These are phyloP conservation scores for Tetramorium parvispinum DNA, from an alignment of 1,140 invertebrate species.

Conservation along the genomic window DNA sequence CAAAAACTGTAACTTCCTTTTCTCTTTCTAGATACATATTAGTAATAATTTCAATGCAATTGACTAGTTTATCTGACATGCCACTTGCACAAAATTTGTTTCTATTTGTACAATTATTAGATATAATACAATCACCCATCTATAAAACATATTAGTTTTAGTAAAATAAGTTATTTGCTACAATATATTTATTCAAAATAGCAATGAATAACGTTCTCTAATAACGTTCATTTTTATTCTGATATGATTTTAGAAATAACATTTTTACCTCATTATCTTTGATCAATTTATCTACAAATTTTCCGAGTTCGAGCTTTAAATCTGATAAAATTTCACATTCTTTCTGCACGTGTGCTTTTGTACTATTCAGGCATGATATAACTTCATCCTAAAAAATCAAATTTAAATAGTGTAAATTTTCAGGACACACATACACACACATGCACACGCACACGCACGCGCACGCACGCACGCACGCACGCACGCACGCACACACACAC, in stretches of 20 bases:
- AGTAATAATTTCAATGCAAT: constrained; percentile 71
- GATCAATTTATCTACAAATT: constrained; percentile 64
- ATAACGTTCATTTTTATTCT: constrained; percentile 27
- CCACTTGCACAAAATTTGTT: constrained; percentile 29
- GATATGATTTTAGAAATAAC: constrained; percentile 15
- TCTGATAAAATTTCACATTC: constrained; percentile 71
- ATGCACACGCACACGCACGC: too few relatives aligned
- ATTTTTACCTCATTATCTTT: constrained; percentile 54
- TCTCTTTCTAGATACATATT: constrained; percentile 74
- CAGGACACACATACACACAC: neutral
- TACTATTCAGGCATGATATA: constrained; percentile 68
- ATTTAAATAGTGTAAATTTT: neutral
- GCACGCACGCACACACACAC: too few relatives aligned
- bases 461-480: too few relatives aligned
- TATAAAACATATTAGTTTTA: constrained; percentile 37
- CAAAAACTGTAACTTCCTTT: constrained; percentile 63
- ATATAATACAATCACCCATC: constrained; percentile 10
- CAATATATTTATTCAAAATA: constrained; percentile 11
- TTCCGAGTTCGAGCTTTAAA: constrained; percentile 72
- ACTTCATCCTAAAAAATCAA: constrained; percentile 71
- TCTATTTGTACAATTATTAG: constrained; percentile 24
- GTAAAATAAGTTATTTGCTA: neutral
- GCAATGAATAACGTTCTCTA: constrained; percentile 14
- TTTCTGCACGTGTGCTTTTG: constrained; percentile 71
- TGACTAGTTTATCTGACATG: constrained; percentile 67